Evolutionary conservation across 1,140 invertebrate genomes (phyloP), one percentile per base, ranked within the genome.

Genomic region (Caerostris darwini): DNA sequence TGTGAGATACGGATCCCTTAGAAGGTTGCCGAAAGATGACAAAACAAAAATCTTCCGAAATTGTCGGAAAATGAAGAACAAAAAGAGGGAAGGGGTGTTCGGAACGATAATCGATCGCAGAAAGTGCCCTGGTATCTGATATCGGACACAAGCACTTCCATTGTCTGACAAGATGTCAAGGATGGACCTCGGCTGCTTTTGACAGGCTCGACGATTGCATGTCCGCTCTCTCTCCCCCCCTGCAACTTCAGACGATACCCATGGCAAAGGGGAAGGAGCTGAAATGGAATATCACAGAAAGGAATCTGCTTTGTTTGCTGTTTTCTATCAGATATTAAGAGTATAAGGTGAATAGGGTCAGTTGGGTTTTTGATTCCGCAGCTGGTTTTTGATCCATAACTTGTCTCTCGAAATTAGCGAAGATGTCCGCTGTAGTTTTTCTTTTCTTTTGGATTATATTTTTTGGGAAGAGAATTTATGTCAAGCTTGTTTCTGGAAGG

Each of bases 101-200:
- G 19, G 34, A 34, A 50, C 71, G 71, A 77, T 77, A 77, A 90
- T 90, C 89, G 89, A 57, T n/a, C 5, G 71, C 89, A n/a, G 89
- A 77, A 57, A 90, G 89, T 90, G 89, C 89, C 57, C 64, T 69
- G 89, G 90, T 92, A 92, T 92, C 90, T 61, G 77, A 92, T 85
- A 83, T 92, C 71, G 90, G 90, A 92, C 90, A 91, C 89, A 71
- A 90, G 87, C 87, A 77, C 71, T 90, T 90, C 19, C 89, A 90
- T 59, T 90, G 89, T 90, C 67, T 90, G 89, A 92, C 90, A 85
- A 92, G 90, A 85, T 83, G 90, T 92, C 77, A 92, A 82, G 54
- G 59, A 85, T 82, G 90, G 90, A 83, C 90, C 58, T 82, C 71
- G 77, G 69, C 71, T 92, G 90, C 90, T 82, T 92, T 85, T 92